Conservation (phyloP, 1,140 invertebrate genomes). For the Drosophila carrolli region DNA sequence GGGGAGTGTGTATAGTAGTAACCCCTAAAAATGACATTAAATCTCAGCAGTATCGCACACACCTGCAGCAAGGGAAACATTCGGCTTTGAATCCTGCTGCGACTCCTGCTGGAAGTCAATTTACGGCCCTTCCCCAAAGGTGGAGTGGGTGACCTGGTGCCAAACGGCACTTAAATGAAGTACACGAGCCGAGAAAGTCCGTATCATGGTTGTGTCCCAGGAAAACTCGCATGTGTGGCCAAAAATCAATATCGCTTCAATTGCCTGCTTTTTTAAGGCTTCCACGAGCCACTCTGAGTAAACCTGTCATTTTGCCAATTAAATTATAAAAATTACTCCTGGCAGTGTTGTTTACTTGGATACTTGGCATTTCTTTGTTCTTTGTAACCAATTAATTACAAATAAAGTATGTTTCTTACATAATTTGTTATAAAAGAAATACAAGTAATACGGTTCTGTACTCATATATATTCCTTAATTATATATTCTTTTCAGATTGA, state of each 20-base stretch:
- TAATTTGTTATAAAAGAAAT: too few species aligned
- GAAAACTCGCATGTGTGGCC: constrained; percentile 1
- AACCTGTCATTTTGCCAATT: constrained; percentile 75
- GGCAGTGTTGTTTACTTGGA: constrained; percentile 4
- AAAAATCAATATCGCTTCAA: constrained; percentile 73
- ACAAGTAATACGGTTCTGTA: too few species aligned
- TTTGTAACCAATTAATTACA: neutral
- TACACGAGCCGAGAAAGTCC: constrained; percentile 29
- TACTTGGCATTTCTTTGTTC: neutral
- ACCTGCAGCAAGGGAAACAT: constrained; percentile 31
- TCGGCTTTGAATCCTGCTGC: neutral
- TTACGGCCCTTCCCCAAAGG: constrained; percentile 41
- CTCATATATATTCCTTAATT: too few species aligned
- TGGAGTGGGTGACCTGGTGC: constrained; percentile 17
- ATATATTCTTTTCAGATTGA: too few species aligned
- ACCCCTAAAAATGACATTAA: constrained; percentile 38
- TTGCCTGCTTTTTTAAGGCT: constrained; percentile 70
- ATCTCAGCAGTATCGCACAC: constrained; percentile 20
- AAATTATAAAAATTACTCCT: constrained; percentile 73
- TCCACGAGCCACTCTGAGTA: constrained; percentile 37
- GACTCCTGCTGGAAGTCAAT: constrained; percentile 35
- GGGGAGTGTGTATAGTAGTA: constrained; percentile 19
- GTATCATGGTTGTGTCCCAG: constrained; percentile 10
- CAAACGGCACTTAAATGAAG: constrained; percentile 68
- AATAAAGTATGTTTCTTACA: neutral